Percentiles rank a stretch among this genome's conserved stretches.
These are phyloP conservation scores for Chloroclystis v-ata DNA, from an alignment of 2,888 invertebrate species.

Conservation along the genomic window DNA sequence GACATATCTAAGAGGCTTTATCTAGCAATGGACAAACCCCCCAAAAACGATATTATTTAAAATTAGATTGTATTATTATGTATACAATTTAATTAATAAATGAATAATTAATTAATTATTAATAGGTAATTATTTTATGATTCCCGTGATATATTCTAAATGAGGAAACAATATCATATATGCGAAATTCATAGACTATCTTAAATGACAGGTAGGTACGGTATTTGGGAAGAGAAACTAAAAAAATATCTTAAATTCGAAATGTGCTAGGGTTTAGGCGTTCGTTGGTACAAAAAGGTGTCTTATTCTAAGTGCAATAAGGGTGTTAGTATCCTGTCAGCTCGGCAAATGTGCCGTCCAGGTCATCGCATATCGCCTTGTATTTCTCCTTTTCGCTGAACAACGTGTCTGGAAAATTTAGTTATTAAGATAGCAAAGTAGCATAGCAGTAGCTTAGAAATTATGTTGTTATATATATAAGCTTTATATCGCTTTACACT, in stretches of 20 bases:
- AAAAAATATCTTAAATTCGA: not conserved
- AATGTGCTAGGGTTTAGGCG: constrained; percentile 3
- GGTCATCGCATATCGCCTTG: constrained; percentile 98
- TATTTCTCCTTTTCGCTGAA: constrained; percentile 94
- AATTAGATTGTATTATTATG: too few species aligned
- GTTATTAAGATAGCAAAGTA: constrained; percentile 59
- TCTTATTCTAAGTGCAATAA: constrained; percentile 62
- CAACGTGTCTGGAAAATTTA: constrained; percentile 86
- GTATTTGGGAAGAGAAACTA: too few species aligned
- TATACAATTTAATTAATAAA: too few species aligned
- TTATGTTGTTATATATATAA: constrained; percentile 18
- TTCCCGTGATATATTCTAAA: too few species aligned
- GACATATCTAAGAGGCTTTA: too few species aligned
- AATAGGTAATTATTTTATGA: too few species aligned
- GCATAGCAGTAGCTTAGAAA: constrained; percentile 15
- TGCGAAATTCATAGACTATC: too few species aligned
- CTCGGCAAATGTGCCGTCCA: constrained; percentile 98
- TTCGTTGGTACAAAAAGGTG: constrained; percentile 44
- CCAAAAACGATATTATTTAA: too few species aligned
- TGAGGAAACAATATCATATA: too few species aligned
- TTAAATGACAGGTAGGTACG: too few species aligned
- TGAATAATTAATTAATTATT: too few species aligned
- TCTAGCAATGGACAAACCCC: too few species aligned
- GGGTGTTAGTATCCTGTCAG: constrained; percentile 94
- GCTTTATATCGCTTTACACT: not conserved